Base-by-base conservation (phyloP, 2,888 invertebrate species). In the Pandemis corylana region DNA sequence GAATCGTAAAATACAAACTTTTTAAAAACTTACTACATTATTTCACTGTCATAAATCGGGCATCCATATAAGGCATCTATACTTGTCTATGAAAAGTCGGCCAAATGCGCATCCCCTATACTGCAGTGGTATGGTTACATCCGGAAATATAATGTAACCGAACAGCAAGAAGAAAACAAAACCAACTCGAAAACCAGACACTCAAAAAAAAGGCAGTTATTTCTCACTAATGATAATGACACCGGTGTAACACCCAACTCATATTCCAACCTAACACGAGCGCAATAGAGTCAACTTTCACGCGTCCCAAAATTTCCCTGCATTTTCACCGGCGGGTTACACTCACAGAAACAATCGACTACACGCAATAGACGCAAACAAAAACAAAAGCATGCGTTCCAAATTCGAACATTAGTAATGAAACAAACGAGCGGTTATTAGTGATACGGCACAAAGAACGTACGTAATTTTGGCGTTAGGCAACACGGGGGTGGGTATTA, bases 391-490 rank as follows among this genome's bases (percentile, higher is more conserved):
- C 76, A 77, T 76, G 76, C 73, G 68, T 68, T 74, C 75, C 72
- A 61, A 76, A 73, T 75, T 69, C 62, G 64, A 71, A 72, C 56
- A 71, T 59, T 56, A 62, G 44, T 49, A 56, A 51, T 10, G 13
- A 44, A 28, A n/a, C 28, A 59, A 36, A 66, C 65, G 61, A 70
- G 63, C 15, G 41, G 12, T 13, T 36, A 28, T 56, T 49, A 49
- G 56, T 68, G 36, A 63, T 49, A 72, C 62, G 72, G 64, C 63
- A 66, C 51, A 71, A 63, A 68, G 61, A 70, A 84, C 87, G 81
- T 88, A 89, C 88, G 89, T 87, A 82, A 87, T 88, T 87, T 86
- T 87, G 85, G 36, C 80, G 83, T 80, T 78, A 69, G 71, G 64
- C 75, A 68, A 76, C 78, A 76, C 77, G 75, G 77, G 76, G 81